Evolutionary conservation across 1,140 invertebrate species (phyloP).

Genomic region (Temnothorax curvispinosus): DNA sequence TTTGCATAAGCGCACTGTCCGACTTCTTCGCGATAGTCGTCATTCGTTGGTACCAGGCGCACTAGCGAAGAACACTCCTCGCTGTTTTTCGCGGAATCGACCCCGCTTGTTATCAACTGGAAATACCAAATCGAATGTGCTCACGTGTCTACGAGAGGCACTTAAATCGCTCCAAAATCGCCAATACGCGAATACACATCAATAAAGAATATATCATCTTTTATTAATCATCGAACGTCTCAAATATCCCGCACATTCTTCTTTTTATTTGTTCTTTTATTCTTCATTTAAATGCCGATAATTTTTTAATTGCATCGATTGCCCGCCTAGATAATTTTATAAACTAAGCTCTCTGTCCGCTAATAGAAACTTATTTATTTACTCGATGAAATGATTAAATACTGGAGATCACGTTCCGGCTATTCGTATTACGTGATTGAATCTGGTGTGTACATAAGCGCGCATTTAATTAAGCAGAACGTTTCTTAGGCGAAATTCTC

Average conservation of each 20-base stretch:
- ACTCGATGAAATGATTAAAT: conserved; percentile 6
- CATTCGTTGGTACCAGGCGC: conserved; percentile 67
- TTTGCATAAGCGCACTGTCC: conserved; percentile 73
- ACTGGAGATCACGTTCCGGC: not conserved
- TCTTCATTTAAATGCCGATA: not conserved
- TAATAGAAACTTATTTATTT: conserved; percentile 3
- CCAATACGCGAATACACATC: not conserved
- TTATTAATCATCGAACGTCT: not conserved
- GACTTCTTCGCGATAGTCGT: conserved; percentile 70
- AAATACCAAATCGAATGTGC: conserved; percentile 26
- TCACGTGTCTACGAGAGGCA: not conserved
- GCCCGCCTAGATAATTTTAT: not conserved
- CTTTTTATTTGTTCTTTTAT: not conserved
- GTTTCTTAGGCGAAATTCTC: conserved; percentile 34
- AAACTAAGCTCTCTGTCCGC: not conserved
- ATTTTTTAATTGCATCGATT: not conserved
- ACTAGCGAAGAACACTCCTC: conserved; percentile 25
- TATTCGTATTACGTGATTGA: conserved; percentile 8
- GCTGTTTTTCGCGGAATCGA: conserved; percentile 42
- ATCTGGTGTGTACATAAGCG: not conserved
- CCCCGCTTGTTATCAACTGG: not conserved
- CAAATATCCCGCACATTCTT: not conserved
- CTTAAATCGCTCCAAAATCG: conserved; percentile 22
- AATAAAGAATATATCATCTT: not conserved
- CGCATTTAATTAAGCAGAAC: conserved; percentile 33